Percentiles rank a stretch among this genome's conserved stretches.
phyloP scores from a whole-genome alignment of 92 coral and sea anemone species.

The Parazoanthus atlanticus region DNA sequence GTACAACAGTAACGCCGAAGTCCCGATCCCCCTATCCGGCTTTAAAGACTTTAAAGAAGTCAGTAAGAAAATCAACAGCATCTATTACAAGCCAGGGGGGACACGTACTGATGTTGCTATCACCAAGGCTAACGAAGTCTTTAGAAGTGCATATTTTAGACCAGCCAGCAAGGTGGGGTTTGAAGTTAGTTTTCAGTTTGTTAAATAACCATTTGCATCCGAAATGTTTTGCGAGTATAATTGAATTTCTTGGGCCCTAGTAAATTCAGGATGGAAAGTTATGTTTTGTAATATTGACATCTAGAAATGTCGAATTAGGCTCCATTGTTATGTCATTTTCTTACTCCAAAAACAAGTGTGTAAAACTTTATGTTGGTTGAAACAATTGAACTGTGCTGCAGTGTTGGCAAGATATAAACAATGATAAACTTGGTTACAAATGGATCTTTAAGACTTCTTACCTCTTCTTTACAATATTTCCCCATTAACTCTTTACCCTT shows the following conservation, averaged over 20 bases:
- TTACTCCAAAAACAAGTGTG: too few species aligned
- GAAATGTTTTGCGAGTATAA: neutral
- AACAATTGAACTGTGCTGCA: too few species aligned
- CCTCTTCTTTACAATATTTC: too few species aligned
- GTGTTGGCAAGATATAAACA: too few species aligned
- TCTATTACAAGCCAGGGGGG: conserved; percentile 84
- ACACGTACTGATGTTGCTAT: conserved; percentile 91
- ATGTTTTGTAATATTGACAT: neutral
- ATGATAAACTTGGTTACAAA: too few species aligned
- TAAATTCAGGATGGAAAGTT: neutral
- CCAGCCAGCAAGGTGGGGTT: conserved; percentile 66
- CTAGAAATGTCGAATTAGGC: too few species aligned
- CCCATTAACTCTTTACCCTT: too few species aligned
- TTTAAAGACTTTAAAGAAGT: conserved; percentile 64
- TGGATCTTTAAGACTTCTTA: too few species aligned
- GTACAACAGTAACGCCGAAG: conserved; percentile 80
- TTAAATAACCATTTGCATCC: neutral
- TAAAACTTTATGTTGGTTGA: too few species aligned
- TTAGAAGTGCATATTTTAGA: conserved; percentile 67
- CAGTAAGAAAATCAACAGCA: conserved; percentile 65
- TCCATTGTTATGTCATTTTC: too few species aligned
- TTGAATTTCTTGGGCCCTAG: neutral
- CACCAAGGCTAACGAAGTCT: conserved; percentile 75
- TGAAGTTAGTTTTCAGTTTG: neutral
- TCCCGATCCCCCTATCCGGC: conserved; percentile 63